Evolutionary conservation across 2,888 invertebrate genomes (phyloP).

Genomic region (Argyra leucocephala): DNA sequence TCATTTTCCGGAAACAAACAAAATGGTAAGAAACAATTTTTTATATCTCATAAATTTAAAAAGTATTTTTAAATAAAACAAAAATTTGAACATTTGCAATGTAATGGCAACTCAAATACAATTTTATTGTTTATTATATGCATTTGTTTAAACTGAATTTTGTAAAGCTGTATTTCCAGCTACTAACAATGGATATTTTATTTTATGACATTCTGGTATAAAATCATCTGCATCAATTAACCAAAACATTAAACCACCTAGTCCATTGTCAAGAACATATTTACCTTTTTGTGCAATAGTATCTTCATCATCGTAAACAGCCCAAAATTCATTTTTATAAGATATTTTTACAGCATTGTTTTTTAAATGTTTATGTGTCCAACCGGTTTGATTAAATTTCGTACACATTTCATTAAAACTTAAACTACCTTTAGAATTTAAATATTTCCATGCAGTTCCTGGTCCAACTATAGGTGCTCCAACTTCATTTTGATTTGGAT

Average conservation of each 20-base stretch:
- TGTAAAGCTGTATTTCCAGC: conserved; percentile 30
- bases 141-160: neutral
- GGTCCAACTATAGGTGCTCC: conserved; percentile 29
- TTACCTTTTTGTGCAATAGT: conserved; percentile 37
- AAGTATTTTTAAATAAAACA: neutral
- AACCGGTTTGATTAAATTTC: conserved; percentile 25
- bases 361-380: conserved; percentile 31
- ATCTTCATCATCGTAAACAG: conserved; percentile 40
- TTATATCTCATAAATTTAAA: too few relatives aligned
- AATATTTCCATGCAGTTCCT: conserved; percentile 28
- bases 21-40: conserved; percentile 16
- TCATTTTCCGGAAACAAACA: conserved; percentile 48
- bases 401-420: conserved; percentile 30
- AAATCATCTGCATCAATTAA: conserved; percentile 49
- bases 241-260: conserved; percentile 49
- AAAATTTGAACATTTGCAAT: neutral
- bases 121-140: too few relatives aligned
- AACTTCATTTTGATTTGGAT: conserved; percentile 33
- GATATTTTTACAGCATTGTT: conserved; percentile 37
- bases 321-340: conserved; percentile 38
- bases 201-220: conserved; percentile 33
- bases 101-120: neutral
- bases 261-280: conserved; percentile 34
- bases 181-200: conserved; percentile 37
- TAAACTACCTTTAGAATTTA: conserved; percentile 27